Evolutionary conservation across 1,140 invertebrate genomes (phyloP).

Genomic region (Halictus rubicundus): DNA sequence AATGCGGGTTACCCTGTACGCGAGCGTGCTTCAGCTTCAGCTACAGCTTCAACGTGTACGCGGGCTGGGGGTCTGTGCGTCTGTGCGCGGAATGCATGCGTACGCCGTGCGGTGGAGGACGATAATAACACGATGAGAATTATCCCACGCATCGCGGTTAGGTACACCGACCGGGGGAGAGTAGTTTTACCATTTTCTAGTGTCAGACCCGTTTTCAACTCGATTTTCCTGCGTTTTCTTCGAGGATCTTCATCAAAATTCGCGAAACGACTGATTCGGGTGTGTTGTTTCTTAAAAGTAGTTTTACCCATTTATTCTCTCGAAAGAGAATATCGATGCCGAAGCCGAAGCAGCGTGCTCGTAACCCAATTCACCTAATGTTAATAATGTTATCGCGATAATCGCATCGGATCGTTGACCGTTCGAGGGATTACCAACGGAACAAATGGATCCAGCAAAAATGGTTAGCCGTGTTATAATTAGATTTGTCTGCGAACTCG

Average conservation of each 20-base stretch:
- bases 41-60: background rate
- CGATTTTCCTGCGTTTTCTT: slow-evolving; percentile 39
- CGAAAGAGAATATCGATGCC: too few relatives aligned
- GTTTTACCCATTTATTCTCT: too few relatives aligned
- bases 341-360: too few relatives aligned
- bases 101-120: slow-evolving; percentile 45
- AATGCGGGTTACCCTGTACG: slow-evolving; percentile 1
- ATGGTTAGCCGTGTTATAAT: slow-evolving; percentile 14
- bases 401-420: slow-evolving; percentile 11
- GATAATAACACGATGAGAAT: slow-evolving; percentile 77
- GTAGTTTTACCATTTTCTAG: slow-evolving; percentile 51
- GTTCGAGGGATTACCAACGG: too few relatives aligned
- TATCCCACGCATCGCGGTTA: slow-evolving; percentile 75
- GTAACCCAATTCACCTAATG: slow-evolving; percentile 39
- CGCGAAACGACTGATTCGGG: too few relatives aligned
- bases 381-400: slow-evolving; percentile 39
- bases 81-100: slow-evolving; percentile 59
- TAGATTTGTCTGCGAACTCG: background rate
- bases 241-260: too few relatives aligned
- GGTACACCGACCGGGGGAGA: slow-evolving; percentile 41
- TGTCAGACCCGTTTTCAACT: slow-evolving; percentile 50
- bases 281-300: too few relatives aligned
- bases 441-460: background rate
- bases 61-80: slow-evolving; percentile 12
- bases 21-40: slow-evolving; percentile 19